A percentile compares a stretch with the other conserved stretches of the same genome.
Evolutionary conservation across 1,140 invertebrate species (phyloP).

Genomic region (Halesus radiatus): DNA sequence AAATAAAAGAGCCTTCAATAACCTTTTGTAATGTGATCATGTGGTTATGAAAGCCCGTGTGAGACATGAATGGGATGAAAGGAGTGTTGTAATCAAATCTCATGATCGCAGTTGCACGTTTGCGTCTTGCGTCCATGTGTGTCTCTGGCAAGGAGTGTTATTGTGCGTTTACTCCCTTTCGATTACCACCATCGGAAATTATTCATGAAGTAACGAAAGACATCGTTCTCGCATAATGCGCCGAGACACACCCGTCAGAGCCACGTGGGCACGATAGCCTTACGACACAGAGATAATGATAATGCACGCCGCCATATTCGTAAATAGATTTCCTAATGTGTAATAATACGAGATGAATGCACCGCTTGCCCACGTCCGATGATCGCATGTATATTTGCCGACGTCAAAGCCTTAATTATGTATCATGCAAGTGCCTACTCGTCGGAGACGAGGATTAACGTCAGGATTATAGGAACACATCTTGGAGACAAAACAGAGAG

Average conservation of each 20-base stretch:
- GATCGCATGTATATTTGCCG: neutral
- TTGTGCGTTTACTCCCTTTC: no score
- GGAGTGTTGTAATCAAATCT: no score
- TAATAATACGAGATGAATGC: neutral
- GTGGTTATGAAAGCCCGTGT: neutral
- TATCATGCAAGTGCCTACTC: no score
- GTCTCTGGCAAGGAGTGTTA: no score
- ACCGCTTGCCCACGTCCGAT: constrained; percentile 3
- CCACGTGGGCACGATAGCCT: neutral
- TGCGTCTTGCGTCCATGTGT: no score
- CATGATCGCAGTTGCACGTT: no score
- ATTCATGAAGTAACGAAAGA: no score
- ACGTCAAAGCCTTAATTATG: no score
- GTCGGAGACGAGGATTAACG: no score
- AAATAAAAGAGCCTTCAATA: neutral
- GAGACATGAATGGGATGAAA: neutral
- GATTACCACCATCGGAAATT: no score
- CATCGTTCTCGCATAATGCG: neutral
- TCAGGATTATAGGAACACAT: no score
- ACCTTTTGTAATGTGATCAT: neutral
- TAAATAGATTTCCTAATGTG: neutral
- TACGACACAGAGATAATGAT: neutral
- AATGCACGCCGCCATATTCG: constrained; percentile 6
- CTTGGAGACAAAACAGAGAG: no score
- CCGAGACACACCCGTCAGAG: neutral